A percentile compares a stretch with the other conserved stretches of the same genome.
Conservation (phyloP, 2,888 invertebrate genomes). For the Phaonia tiefii region DNA sequence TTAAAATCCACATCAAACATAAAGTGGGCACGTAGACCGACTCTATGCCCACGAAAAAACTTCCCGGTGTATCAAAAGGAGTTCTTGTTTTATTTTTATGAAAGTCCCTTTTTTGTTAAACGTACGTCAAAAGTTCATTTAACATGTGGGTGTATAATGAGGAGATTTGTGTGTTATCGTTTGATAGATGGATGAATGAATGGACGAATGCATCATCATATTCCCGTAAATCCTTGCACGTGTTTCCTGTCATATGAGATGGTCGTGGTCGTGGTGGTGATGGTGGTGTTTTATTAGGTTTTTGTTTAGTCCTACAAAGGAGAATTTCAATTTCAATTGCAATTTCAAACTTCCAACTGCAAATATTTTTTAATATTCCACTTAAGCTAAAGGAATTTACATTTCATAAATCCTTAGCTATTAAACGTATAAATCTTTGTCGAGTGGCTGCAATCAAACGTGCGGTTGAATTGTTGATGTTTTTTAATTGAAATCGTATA, state of each 20-base stretch:
- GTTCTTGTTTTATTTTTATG: too few relatives aligned
- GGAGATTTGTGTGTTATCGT: conserved; percentile 41
- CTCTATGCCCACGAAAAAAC: conserved; percentile 68
- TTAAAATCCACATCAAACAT: conserved; percentile 80
- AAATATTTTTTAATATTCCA: conserved; percentile 37
- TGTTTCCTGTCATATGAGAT: conserved; percentile 59
- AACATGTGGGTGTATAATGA: conserved; percentile 67
- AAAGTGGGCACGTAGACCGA: conserved; percentile 77
- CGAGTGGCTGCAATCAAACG: conserved; percentile 5
- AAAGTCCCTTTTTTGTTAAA: neutral
- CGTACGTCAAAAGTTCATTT: conserved; percentile 54
- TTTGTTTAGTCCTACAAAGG: neutral
- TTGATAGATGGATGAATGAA: conserved; percentile 28
- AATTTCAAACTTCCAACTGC: conserved; percentile 30
- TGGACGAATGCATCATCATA: conserved; percentile 35
- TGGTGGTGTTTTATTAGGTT: conserved; percentile 30
- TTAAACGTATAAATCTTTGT: neutral
- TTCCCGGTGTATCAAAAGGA: conserved; percentile 2
- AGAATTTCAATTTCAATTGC: conserved; percentile 36
- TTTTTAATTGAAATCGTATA: neutral
- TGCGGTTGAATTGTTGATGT: conserved; percentile 26
- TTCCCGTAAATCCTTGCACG: conserved; percentile 63
- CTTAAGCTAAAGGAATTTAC: conserved; percentile 16
- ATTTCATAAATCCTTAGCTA: conserved; percentile 5
- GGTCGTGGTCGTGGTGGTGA: neutral